These are phyloP conservation scores for Poeciliopsis gracilis DNA, from an alignment of 2,797 vertebrate genomes.

Conservation along the genomic window DNA sequence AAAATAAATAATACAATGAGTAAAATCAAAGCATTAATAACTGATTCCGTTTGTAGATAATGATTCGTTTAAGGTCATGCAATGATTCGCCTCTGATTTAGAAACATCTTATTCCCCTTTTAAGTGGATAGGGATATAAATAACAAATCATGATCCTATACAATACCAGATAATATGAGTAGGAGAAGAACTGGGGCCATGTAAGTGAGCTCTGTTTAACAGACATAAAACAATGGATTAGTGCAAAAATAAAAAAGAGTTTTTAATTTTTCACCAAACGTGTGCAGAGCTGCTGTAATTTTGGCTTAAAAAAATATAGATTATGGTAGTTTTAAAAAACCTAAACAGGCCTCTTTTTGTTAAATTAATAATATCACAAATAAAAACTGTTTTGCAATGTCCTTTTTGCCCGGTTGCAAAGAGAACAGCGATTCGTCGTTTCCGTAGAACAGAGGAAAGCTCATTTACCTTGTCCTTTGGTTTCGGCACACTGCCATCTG, in stretches of 20 bases:
- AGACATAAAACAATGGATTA: conserved; percentile 58
- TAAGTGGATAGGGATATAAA: conserved; percentile 7
- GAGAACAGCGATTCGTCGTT: conserved; percentile 5
- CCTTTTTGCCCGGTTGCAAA: neutral
- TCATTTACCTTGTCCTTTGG: conserved; percentile 87
- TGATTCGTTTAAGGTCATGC: conserved; percentile 9
- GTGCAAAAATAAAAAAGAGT: neutral
- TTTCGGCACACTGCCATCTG: conserved; percentile 88
- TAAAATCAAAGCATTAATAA: neutral
- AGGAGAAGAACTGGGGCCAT: conserved; percentile 80
- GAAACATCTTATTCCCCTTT: conserved; percentile 31
- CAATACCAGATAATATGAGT: conserved; percentile 81
- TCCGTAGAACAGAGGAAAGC: conserved; percentile 13
- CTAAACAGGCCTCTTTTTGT: neutral
- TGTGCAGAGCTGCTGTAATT: neutral
- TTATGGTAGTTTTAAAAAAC: neutral
- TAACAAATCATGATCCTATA: conserved; percentile 56
- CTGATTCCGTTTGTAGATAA: conserved; percentile 15
- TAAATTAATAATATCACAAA: neutral
- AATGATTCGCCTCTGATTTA: neutral
- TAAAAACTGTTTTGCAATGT: conserved; percentile 12
- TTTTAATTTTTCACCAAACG: neutral
- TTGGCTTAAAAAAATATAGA: neutral
- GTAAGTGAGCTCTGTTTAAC: conserved; percentile 78
- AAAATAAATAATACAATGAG: no score